phyloP scores from a whole-genome alignment of 1,140 invertebrate genomes.

The Portunus trituberculatus region DNA sequence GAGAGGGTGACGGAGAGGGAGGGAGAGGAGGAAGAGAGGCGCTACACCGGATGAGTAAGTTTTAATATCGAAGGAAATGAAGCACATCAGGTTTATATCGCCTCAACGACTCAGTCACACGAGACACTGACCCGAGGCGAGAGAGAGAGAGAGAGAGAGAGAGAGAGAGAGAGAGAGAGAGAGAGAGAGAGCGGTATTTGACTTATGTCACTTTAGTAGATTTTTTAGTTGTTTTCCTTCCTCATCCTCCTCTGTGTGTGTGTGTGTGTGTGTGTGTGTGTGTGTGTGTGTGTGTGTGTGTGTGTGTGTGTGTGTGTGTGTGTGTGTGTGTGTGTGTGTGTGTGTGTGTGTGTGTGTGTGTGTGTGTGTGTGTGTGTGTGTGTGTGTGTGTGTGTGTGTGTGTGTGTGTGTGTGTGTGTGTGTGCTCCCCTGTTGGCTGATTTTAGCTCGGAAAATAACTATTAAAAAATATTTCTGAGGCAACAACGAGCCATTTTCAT shows the following conservation, averaged over 20 bases:
- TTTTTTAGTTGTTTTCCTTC: not conserved
- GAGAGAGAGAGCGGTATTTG: not conserved
- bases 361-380: slow-evolving; percentile 34
- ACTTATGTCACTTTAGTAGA: not conserved
- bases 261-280: slow-evolving; percentile 40
- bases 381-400: slow-evolving; percentile 52
- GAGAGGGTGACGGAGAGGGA: not conserved
- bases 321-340: slow-evolving; percentile 45
- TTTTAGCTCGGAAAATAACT: not conserved
- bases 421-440: not conserved
- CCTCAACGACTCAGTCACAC: slow-evolving; percentile 25
- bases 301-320: slow-evolving; percentile 52
- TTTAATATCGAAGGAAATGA: slow-evolving; percentile 47
- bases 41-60: slow-evolving; percentile 30
- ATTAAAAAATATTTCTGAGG: not conserved
- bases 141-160: slow-evolving; percentile 10
- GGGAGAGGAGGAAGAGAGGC: not conserved
- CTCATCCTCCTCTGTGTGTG: not conserved
- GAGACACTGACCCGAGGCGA: not conserved
- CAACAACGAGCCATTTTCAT: slow-evolving; percentile 13
- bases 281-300: slow-evolving; percentile 52
- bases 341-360: slow-evolving; percentile 42
- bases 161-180: slow-evolving; percentile 4
- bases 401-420: slow-evolving; percentile 59
- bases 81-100: slow-evolving; percentile 23